These are phyloP conservation scores for Rissa tridactyla DNA, from an alignment of 2,113 vertebrate genomes.

Conservation along the genomic window DNA sequence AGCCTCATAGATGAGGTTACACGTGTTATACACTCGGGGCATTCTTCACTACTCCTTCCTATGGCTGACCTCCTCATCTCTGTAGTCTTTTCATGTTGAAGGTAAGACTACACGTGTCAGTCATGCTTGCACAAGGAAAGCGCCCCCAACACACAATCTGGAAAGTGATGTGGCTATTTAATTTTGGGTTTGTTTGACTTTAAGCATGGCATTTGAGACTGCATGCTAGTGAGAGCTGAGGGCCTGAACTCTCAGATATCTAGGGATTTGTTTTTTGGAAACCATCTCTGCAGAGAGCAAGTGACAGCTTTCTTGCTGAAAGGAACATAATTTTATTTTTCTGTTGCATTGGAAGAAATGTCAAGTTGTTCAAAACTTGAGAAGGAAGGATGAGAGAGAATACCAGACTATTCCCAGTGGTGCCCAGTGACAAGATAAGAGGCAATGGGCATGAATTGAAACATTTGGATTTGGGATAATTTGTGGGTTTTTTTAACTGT, in stretches of 20 bases:
- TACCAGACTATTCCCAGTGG: background rate
- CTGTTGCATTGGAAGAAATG: background rate
- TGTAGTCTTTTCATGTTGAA: background rate
- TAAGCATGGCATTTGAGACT: background rate
- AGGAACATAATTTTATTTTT: background rate
- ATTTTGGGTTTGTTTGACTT: background rate
- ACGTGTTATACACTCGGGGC: rapidly evolving
- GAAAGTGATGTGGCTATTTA: background rate
- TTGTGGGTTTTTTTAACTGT: background rate
- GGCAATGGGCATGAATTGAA: background rate
- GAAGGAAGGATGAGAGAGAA: background rate
- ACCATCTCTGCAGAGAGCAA: background rate
- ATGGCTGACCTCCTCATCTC: background rate
- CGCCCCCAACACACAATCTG: background rate
- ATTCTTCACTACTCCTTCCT: background rate
- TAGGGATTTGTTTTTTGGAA: background rate
- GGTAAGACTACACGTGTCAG: background rate
- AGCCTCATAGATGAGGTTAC: too few relatives aligned
- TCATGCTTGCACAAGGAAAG: background rate
- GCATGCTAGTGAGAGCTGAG: background rate
- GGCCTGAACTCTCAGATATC: background rate
- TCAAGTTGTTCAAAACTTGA: background rate
- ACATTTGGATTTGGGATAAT: background rate
- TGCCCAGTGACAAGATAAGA: background rate
- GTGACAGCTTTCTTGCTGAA: background rate